A percentile compares a stretch with the other conserved stretches of the same genome.
phyloP scores from a whole-genome alignment of 1,140 invertebrate genomes.

The Dreissena rostriformis region DNA sequence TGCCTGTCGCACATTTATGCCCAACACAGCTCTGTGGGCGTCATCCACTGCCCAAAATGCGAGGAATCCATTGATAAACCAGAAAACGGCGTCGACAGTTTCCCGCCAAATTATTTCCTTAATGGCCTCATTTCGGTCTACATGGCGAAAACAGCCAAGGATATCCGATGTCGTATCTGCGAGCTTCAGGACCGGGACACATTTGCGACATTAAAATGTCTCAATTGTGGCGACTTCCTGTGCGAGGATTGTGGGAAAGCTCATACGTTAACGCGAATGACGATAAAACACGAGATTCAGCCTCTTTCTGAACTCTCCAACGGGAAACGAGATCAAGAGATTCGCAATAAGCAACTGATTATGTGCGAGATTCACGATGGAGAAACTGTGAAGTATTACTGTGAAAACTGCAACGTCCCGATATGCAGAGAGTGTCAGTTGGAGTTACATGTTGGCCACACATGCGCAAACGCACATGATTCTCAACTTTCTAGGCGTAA shows the following conservation, averaged over 20 bases:
- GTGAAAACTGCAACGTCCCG: conserved; percentile 40
- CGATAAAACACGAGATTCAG: conserved; percentile 44
- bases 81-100: conserved; percentile 41
- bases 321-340: conserved; percentile 41
- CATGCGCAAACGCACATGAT: conserved; percentile 28
- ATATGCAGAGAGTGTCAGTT: conserved; percentile 52
- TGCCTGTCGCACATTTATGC: conserved; percentile 26
- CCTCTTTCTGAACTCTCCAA: conserved; percentile 38
- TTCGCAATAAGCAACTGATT: conserved; percentile 42
- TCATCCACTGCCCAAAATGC: conserved; percentile 31
- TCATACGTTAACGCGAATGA: conserved; percentile 52
- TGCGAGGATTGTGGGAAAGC: conserved; percentile 55
- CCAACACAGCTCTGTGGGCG: conserved; percentile 6
- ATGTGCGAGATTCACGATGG: conserved; percentile 31
- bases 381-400: conserved; percentile 47
- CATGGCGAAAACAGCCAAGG: conserved; percentile 44
- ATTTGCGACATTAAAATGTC: conserved; percentile 48
- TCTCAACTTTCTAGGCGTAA: conserved; percentile 40
- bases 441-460: conserved; percentile 45
- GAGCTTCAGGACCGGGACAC: conserved; percentile 51
- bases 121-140: conserved; percentile 37
- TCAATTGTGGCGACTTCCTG: conserved; percentile 53
- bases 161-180: conserved; percentile 49
- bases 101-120: conserved; percentile 44
- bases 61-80: conserved; percentile 39